Conservation (phyloP, 2,113 vertebrate species). For the Chionis minor region DNA sequence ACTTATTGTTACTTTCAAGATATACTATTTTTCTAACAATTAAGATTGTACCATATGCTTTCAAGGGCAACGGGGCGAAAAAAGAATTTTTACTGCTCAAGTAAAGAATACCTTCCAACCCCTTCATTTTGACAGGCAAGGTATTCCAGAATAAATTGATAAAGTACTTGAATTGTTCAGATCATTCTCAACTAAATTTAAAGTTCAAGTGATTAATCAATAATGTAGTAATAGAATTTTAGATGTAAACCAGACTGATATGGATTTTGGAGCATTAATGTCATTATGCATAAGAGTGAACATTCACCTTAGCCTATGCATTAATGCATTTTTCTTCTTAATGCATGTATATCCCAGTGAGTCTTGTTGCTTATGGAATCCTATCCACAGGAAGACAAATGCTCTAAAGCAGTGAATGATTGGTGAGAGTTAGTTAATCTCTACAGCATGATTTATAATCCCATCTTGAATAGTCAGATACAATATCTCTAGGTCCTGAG, state of each 20-base stretch:
- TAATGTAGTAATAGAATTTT: constrained; percentile 74
- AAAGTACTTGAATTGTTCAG: constrained; percentile 49
- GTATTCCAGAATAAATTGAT: constrained; percentile 65
- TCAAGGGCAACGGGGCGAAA: neutral
- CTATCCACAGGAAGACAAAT: constrained; percentile 56
- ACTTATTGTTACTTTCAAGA: neutral
- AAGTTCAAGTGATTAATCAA: constrained; percentile 75
- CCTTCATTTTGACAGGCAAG: constrained; percentile 55
- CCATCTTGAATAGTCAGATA: constrained; percentile 20
- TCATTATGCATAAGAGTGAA: constrained; percentile 56
- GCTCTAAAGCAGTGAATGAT: constrained; percentile 49
- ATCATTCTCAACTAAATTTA: constrained; percentile 64
- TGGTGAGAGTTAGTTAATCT: constrained; percentile 59
- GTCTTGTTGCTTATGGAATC: constrained; percentile 61
- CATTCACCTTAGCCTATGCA: constrained; percentile 44
- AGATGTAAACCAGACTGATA: constrained; percentile 32
- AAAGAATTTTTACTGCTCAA: neutral
- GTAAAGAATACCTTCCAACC: constrained; percentile 7
- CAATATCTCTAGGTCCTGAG: constrained; percentile 3
- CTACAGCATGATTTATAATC: constrained; percentile 65
- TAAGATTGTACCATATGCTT: neutral
- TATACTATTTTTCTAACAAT: neutral
- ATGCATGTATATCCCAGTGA: constrained; percentile 39
- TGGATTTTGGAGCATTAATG: constrained; percentile 64
- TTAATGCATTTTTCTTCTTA: constrained; percentile 63